A percentile compares a stretch with the other conserved stretches of the same genome.
Conservation (phyloP, 2,797 vertebrate species). For the Coccyzus lansbergi region DNA sequence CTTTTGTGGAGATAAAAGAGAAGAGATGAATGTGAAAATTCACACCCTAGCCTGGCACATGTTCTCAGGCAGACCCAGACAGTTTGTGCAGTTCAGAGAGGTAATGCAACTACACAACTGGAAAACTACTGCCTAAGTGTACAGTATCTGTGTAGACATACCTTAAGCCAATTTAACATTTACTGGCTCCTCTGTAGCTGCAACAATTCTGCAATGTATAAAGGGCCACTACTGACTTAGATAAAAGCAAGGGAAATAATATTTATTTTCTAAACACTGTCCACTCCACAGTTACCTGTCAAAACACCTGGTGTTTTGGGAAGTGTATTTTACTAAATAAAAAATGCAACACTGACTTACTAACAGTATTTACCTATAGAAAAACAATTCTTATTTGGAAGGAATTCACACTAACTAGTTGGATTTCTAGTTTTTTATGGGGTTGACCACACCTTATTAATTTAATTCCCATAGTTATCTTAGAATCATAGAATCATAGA, state of each 20-base stretch:
- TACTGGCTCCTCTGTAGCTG: not conserved
- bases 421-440: not conserved
- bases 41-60: not conserved
- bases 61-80: not conserved
- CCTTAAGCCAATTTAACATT: not conserved
- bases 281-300: not conserved
- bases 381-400: not conserved
- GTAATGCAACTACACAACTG: not conserved
- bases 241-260: not conserved
- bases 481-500: too few species aligned
- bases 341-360: not conserved
- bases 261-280: not conserved
- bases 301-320: not conserved
- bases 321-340: not conserved
- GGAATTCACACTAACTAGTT: not conserved
- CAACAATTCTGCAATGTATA: not conserved
- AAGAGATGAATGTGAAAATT: not conserved
- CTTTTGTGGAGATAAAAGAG: not conserved
- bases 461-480: not conserved
- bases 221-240: not conserved
- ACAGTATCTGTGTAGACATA: not conserved
- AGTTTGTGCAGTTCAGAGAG: not conserved
- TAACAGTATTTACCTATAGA: not conserved
- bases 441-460: not conserved
- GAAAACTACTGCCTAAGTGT: not conserved